Evolutionary conservation across 2,113 vertebrate genomes (phyloP), one percentile per base, ranked within the genome.

Genomic region (Phylloscopus trochiloides): DNA sequence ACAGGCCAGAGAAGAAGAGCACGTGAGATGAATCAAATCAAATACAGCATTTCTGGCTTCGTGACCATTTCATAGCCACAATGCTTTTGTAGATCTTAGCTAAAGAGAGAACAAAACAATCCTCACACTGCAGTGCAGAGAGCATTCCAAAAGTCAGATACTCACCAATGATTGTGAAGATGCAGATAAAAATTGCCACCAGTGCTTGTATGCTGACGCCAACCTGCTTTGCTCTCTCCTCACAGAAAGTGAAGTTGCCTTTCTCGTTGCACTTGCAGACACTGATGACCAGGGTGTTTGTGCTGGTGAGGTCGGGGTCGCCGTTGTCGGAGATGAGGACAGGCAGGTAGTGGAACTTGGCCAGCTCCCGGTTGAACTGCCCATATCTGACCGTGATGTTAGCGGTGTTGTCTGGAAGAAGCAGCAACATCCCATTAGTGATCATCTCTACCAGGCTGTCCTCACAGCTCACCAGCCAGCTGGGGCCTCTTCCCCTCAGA

Each of bases 101-200:
- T 83, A 71, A 88, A 83, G 47, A 42, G 61, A 78, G 63, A 91
- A 3, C 29, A 66, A 31, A 81, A 29, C 6, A 45, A 24, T 54
- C 34, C 36, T 20, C 18, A 13, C 20, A 6, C 18, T 55, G 66
- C 10, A 48, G 24, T 11, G 31, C 48, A 63, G 22, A 85, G 42
- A 71, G 21, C 18, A 13, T 42, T 34, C 63, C 50, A 32, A 10
- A 82, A 54, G 32, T 17, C 61, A 36, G 38, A 14, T 62, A 96
- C 99, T 96, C 96, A 99, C 99, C 98, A 59, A 99, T 94, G 73
- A 99, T 98, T 72, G 98, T 98, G 85, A 99, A 95, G 75, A 99
- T 99, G 65, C 97, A 98, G 73, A 98, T 73, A 10, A 98, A 97
- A 90, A 99, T 99, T 81, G 98, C 98, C 8, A 99, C 97, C 32